These are phyloP conservation scores for Coracias cyanogaster DNA, from an alignment of 2,797 vertebrate species.

Conservation along the genomic window DNA sequence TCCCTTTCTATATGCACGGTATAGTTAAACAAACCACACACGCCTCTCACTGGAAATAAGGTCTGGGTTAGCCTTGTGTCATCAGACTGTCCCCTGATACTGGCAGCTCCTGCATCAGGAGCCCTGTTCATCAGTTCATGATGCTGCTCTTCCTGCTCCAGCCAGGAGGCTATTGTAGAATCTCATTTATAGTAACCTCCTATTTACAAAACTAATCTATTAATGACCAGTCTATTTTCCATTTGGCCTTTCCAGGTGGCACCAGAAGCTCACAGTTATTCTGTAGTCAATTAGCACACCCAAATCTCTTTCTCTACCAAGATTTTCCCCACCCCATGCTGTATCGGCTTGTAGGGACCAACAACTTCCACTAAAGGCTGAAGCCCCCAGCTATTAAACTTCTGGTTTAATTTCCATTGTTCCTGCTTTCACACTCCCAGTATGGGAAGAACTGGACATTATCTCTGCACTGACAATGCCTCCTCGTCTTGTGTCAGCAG, in stretches of 20 bases:
- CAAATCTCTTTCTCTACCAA: not conserved
- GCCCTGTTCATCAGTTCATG: not conserved
- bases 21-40: slow-evolving; percentile 29
- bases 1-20: not conserved
- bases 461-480: not conserved
- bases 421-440: not conserved
- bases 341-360: not conserved
- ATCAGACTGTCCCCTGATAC: not conserved
- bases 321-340: not conserved
- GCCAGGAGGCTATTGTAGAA: not conserved
- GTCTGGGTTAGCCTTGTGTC: not conserved
- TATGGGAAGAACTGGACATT: not conserved
- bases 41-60: not conserved
- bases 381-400: not conserved
- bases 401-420: not conserved
- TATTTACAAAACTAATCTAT: slow-evolving; percentile 14
- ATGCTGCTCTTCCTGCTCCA: not conserved
- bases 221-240: not conserved
- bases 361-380: not conserved
- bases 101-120: not conserved
- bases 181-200: not conserved
- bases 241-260: not conserved
- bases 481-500: not conserved
- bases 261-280: not conserved
- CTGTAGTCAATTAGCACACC: not conserved